Percentiles rank a stretch among this genome's conserved stretches.
Conservation (phyloP, 2,113 vertebrate species). For the Amphiprion ocellaris region DNA sequence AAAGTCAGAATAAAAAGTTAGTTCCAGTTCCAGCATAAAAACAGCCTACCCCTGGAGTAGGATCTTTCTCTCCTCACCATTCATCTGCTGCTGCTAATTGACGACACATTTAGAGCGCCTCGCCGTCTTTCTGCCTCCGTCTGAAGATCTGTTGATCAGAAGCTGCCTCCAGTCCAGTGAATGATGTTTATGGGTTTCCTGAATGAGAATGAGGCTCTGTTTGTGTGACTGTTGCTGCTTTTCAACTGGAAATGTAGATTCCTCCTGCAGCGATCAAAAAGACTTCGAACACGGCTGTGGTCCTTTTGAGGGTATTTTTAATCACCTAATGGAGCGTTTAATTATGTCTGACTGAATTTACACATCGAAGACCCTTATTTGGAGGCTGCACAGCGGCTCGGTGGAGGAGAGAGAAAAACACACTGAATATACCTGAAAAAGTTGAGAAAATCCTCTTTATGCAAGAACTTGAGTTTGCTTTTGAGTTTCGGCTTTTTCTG, state of each 20-base stretch:
- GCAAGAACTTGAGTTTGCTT: too few species aligned
- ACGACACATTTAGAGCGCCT: constrained; percentile 57
- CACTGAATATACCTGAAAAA: too few species aligned
- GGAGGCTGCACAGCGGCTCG: too few species aligned
- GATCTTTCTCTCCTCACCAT: constrained; percentile 3
- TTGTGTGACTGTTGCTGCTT: constrained; percentile 15
- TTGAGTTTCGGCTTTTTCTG: too few species aligned
- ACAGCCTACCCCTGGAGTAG: constrained; percentile 43
- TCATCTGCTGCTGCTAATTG: constrained; percentile 63
- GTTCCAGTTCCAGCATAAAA: constrained; percentile 44
- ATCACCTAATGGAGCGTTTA: background rate
- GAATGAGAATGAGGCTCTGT: constrained; percentile 11
- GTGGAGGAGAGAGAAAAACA: too few species aligned
- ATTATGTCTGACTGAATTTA: background rate
- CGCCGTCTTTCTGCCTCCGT: constrained; percentile 26
- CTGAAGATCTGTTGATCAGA: constrained; percentile 45
- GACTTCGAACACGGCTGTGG: background rate
- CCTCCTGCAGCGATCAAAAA: background rate
- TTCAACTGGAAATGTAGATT: background rate
- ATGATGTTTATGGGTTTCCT: constrained; percentile 45
- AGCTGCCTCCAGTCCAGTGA: constrained; percentile 36
- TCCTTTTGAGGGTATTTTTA: background rate
- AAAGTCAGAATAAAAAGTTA: constrained; percentile 34
- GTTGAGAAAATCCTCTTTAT: too few species aligned
- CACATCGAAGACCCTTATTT: background rate